phyloP scores from a whole-genome alignment of 2,797 vertebrate genomes.

The Macroramphosus scolopax region DNA sequence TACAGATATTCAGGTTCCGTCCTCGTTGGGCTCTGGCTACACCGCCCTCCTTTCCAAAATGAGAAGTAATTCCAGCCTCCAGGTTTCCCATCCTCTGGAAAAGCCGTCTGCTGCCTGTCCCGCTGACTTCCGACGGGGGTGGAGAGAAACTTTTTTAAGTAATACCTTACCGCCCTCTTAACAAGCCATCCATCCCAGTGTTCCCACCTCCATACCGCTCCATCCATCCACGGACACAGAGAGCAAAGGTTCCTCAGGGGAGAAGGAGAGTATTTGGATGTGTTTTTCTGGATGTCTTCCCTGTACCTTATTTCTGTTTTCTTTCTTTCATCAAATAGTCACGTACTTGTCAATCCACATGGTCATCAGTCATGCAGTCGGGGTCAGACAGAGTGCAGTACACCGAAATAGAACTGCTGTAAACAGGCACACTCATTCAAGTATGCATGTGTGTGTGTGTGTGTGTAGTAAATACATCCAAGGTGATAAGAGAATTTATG shows the following conservation, averaged over 20 bases:
- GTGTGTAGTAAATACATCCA: constrained; percentile 23
- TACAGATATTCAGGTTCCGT: constrained; percentile 3
- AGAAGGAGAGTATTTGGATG: constrained; percentile 22
- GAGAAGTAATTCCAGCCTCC: constrained; percentile 72
- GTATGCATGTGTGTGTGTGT: constrained; percentile 11
- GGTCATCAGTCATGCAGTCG: constrained; percentile 15
- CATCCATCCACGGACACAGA: constrained; percentile 41
- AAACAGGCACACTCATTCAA: constrained; percentile 14
- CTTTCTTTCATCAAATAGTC: constrained; percentile 28
- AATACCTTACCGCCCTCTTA: constrained; percentile 73
- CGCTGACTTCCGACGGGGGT: constrained; percentile 75
- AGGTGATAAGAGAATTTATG: constrained; percentile 45
- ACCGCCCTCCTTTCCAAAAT: constrained; percentile 39
- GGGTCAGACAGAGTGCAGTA: constrained; percentile 10
- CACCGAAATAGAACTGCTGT: constrained; percentile 23
- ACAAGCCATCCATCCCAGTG: constrained; percentile 59
- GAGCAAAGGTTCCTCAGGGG: constrained; percentile 24
- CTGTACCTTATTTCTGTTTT: constrained; percentile 9
- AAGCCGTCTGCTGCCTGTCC: constrained; percentile 70
- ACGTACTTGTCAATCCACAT: constrained; percentile 19
- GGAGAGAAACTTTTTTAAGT: constrained; percentile 74
- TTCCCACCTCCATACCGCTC: constrained; percentile 62
- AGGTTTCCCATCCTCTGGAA: constrained; percentile 79
- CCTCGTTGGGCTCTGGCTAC: constrained; percentile 21
- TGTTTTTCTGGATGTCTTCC: constrained; percentile 1